A percentile compares a stretch with the other conserved stretches of the same genome.
These are phyloP conservation scores for Campopleginae sp. DNA, from an alignment of 2,888 invertebrate genomes.

Conservation along the genomic window DNA sequence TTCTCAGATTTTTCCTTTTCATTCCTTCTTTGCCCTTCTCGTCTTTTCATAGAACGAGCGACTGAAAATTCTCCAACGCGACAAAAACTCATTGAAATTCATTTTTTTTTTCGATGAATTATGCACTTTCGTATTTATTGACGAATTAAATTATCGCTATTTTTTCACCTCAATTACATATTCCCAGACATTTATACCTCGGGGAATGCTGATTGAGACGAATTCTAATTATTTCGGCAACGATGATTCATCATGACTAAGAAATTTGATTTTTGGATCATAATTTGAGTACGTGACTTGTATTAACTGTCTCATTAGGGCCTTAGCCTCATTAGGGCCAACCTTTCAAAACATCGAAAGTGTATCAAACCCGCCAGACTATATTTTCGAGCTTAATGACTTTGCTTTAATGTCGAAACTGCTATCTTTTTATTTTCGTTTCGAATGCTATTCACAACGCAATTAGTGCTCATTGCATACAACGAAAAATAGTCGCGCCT, in stretches of 20 bases:
- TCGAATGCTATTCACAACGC: background rate
- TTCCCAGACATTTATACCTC: background rate
- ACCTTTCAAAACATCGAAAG: background rate
- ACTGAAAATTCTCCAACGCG: background rate
- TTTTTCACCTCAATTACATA: background rate
- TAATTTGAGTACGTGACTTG: background rate
- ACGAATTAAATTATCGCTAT: background rate
- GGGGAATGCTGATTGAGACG: background rate
- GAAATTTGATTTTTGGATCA: background rate
- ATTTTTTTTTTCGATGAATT: background rate
- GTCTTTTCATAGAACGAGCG: background rate
- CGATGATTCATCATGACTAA: background rate
- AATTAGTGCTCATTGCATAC: background rate
- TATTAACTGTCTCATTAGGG: background rate
- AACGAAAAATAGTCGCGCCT: background rate
- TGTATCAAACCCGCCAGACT: background rate
- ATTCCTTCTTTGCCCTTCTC: background rate
- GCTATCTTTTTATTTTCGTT: background rate
- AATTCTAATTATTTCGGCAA: background rate
- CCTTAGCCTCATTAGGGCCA: background rate
- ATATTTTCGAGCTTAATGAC: background rate
- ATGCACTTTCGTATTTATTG: background rate
- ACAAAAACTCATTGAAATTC: background rate
- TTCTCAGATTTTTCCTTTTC: conserved; percentile 1
- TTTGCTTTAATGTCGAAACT: background rate